Evolutionary conservation across 2,888 invertebrate species (phyloP), one percentile per base, ranked within the genome.

Genomic region (Calliopum simillimum): DNA sequence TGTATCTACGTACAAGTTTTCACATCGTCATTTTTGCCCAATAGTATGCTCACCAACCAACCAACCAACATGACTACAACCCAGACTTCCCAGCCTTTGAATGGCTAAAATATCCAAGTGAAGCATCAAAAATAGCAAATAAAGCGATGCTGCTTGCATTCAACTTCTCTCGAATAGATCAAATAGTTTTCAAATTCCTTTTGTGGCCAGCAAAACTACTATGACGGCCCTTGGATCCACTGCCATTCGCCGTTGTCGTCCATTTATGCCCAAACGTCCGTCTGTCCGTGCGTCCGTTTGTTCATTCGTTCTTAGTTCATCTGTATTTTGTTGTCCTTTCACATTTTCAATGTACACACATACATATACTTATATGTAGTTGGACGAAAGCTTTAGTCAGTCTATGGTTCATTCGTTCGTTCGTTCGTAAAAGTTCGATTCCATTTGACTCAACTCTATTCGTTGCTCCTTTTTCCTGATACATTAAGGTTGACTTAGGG

Each of bases 111-210:
- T n/a, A 51, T 25, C 55, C 23, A 23, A 56, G 23, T 21, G 49
- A 49, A 49, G 16, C 16, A 49, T 49, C 49, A 49, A 49, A 49
- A 16, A 49, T 49, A 49, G 14, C 49, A 49, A 49, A 49, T 49
- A 49, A 49, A 49, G n/a, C 6, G 49, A 11, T 49, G 49, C 49
- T 49, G 14, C n/a, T 49, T 16, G 4, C 49, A 6, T 47, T 4
- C 53, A 16, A 21, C 16, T 63, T 46, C 41, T 11, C 49, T 49
- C 63, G 21, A 49, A 64, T 64, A 33, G 49, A 64, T 64, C 51
- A 62, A 62, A 47, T 46, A 47, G 46, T 62, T 62, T 62, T 47
- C 43, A 41, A 25, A 58, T 13, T 33, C 58, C 41, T 33, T 58
- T 25, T 14, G 23, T 58, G 23, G 16, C n/a, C 49, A 49, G 49